Base-by-base conservation (phyloP, 2,888 invertebrate species). In the Andrena bicolor region DNA sequence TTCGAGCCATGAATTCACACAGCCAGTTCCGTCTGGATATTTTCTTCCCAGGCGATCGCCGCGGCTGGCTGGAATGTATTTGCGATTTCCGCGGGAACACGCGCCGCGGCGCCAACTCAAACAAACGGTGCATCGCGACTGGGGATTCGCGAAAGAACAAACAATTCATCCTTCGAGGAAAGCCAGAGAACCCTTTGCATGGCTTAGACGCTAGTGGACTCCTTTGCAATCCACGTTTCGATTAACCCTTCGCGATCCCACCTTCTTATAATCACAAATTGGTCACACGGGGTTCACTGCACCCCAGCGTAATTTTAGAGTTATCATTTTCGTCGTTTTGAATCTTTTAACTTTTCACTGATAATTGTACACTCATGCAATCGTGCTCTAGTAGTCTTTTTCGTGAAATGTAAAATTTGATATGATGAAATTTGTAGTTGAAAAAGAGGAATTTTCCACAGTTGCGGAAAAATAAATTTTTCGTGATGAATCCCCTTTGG, bases 101-200 rank as follows among this genome's bases (percentile, higher is more conserved):
- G 83, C 74, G 60, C 68, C 66, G 66, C 76, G 76, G 79, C 79
- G 89, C 88, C 88, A 90, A 89, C 82, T 83, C 82, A 90, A 90
- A 90, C 90, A 90, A 90, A 90, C 88, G 48, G 56, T 70, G 69
- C 73, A 76, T 49, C 80, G 73, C 65, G 68, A 41, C 75, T 71
- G 49, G 76, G 68, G 76, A 49, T 65, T 69, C 84, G 76, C 48
- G 80, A 80, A 73, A 76, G 84, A 86, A 84, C 79, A 86, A 86
- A 86, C 84, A 84, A 86, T 77, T 61, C 70, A 48, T 30, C 48
- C 32, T 74, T 76, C 76, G 74, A 72, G 71, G 72, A 77, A 80
- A 78, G 20, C 64, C 80, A 74, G 75, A 65, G 70, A 32, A 76
- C 68, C 76, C 68, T 76, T 66, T 51, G 63, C 69, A 16, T 28